Evolutionary conservation across 2,888 invertebrate genomes (phyloP).

Genomic region (Drosophila anomelani): DNA sequence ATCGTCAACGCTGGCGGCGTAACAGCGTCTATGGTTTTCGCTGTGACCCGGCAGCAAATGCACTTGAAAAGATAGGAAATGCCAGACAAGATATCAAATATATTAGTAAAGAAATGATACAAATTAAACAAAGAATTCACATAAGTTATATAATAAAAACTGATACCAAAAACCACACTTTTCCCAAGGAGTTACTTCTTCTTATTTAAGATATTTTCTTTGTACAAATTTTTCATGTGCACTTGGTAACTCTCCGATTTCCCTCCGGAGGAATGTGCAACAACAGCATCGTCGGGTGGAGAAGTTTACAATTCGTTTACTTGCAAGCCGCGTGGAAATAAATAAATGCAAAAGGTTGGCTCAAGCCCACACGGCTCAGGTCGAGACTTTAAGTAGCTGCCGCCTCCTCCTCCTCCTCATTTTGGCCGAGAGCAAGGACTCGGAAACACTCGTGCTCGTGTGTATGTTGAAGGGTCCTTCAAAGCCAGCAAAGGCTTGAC

Average conservation of each 20-base stretch:
- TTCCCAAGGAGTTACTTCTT: no score
- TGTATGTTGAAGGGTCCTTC: conserved; percentile 29
- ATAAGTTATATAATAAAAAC: no score
- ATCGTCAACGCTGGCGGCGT: conserved; percentile 4
- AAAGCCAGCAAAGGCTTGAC: conserved; percentile 2
- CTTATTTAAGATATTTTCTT: neutral
- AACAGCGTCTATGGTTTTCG: conserved; percentile 31
- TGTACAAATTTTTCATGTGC: neutral
- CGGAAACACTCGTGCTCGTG: conserved; percentile 27
- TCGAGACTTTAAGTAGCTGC: conserved; percentile 59
- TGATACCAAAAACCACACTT: neutral
- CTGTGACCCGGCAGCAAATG: conserved; percentile 2
- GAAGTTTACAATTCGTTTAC: conserved; percentile 50
- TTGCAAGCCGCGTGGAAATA: conserved; percentile 37
- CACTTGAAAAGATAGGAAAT: conserved; percentile 17
- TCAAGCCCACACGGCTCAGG: conserved; percentile 41
- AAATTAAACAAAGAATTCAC: neutral
- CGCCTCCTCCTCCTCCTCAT: neutral
- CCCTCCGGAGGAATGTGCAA: conserved; percentile 44
- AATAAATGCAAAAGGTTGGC: conserved; percentile 52
- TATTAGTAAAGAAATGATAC: neutral
- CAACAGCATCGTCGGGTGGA: conserved; percentile 26
- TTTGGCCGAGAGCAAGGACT: conserved; percentile 18
- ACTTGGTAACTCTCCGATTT: conserved; percentile 12
- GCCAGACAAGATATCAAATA: neutral